Conservation (phyloP, 2,888 invertebrate genomes). For the Habroteleia sp. region DNA sequence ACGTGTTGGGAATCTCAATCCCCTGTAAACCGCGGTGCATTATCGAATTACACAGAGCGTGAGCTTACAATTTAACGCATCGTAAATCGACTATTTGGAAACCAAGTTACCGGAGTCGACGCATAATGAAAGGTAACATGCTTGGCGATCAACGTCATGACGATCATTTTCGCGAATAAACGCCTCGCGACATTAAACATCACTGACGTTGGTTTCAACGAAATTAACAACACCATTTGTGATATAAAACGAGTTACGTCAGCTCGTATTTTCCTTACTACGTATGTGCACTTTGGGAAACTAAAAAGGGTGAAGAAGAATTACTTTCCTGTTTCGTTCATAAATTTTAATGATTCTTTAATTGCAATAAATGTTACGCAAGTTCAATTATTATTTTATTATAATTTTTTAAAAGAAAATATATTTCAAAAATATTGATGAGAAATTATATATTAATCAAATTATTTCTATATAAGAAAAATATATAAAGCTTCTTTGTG, state of each 20-base stretch:
- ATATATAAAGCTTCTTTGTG: no score
- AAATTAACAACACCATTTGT: constrained; percentile 41
- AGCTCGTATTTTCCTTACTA: constrained; percentile 34
- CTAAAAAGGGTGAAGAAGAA: constrained; percentile 6
- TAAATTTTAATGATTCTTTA: constrained; percentile 9
- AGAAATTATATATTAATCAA: no score
- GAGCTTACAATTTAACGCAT: constrained; percentile 71
- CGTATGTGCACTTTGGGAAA: constrained; percentile 20
- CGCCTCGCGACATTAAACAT: constrained; percentile 45
- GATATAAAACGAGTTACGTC: constrained; percentile 45
- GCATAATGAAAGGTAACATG: constrained; percentile 69
- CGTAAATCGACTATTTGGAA: constrained; percentile 71
- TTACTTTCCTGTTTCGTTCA: neutral
- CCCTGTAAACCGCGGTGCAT: constrained; percentile 59
- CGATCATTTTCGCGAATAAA: constrained; percentile 54
- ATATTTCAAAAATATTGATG: no score
- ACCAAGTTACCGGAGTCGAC: constrained; percentile 64
- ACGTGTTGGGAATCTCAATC: constrained; percentile 38
- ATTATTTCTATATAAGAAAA: no score
- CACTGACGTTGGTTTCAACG: constrained; percentile 25
- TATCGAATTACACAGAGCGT: constrained; percentile 64
- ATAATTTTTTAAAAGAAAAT: no score
- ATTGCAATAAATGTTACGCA: no score
- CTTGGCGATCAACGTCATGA: constrained; percentile 47
- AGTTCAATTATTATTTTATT: no score